phyloP scores from a whole-genome alignment of 2,888 invertebrate species.

The Tethea ocularis region DNA sequence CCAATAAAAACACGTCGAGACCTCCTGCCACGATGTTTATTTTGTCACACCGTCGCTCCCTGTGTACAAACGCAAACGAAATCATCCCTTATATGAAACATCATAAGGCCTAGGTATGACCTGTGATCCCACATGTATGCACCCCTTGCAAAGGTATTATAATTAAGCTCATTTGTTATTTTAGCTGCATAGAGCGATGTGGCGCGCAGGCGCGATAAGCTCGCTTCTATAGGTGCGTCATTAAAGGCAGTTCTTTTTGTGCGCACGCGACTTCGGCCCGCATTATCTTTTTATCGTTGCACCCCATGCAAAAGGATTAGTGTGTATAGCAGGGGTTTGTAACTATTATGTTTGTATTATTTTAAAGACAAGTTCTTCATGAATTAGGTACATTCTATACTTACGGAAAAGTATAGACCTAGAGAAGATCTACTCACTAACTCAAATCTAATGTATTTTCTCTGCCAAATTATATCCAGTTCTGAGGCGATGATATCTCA shows the following conservation, averaged over 20 bases:
- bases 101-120: background rate
- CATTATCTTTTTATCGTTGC: constrained; percentile 83
- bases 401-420: no score
- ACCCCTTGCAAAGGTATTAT: constrained; percentile 75
- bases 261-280: constrained; percentile 78
- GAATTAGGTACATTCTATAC: no score
- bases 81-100: background rate
- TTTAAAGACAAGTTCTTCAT: background rate
- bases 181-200: constrained; percentile 41
- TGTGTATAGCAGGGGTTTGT: constrained; percentile 51
- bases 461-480: no score
- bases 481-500: no score
- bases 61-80: background rate
- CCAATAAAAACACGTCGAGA: constrained; percentile 72
- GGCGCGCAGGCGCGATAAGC: constrained; percentile 81
- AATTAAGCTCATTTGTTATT: constrained; percentile 81
- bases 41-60: constrained; percentile 56
- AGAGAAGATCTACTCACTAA: no score
- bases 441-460: no score
- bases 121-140: constrained; percentile 15
- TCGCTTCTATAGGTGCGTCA: constrained; percentile 76
- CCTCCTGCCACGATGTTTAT: constrained; percentile 73
- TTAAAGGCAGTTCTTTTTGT: constrained; percentile 73
- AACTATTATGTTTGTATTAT: constrained; percentile 34
- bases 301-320: constrained; percentile 78